Percentiles rank a stretch among this genome's conserved stretches.
These are phyloP conservation scores for Lepus townsendii DNA, from an alignment of 2,797 vertebrate species.

Conservation along the genomic window DNA sequence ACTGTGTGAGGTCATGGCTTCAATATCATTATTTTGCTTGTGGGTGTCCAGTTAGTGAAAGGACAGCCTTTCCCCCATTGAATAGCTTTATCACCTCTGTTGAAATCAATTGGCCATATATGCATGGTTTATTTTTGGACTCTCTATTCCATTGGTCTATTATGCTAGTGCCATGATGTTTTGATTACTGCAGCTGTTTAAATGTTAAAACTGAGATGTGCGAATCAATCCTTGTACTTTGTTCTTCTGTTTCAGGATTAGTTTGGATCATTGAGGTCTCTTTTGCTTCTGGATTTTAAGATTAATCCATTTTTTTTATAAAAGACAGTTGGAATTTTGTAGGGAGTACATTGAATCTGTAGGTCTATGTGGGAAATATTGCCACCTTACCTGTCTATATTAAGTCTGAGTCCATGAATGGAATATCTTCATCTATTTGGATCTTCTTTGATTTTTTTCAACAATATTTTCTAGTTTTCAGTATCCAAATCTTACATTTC, in stretches of 20 bases:
- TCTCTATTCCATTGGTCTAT: background rate
- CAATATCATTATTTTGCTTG: background rate
- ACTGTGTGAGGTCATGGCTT: background rate
- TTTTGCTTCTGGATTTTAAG: slow-evolving; percentile 26
- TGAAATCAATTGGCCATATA: no score
- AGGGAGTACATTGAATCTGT: background rate
- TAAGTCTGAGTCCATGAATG: background rate
- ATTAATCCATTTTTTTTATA: background rate
- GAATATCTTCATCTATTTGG: background rate
- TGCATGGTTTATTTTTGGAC: slow-evolving; percentile 11
- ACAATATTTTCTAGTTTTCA: slow-evolving; percentile 1
- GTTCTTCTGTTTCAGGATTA: slow-evolving; percentile 30
- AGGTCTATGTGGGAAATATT: background rate
- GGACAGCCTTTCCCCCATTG: background rate
- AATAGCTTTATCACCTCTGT: background rate
- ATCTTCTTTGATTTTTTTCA: slow-evolving; percentile 8
- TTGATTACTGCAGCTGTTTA: slow-evolving; percentile 3
- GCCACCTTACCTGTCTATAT: background rate
- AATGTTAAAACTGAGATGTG: slow-evolving; percentile 3
- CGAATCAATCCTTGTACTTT: slow-evolving; percentile 30
- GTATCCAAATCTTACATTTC: background rate
- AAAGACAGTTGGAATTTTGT: background rate
- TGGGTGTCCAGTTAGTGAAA: background rate
- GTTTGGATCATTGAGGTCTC: background rate
- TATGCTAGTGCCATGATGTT: background rate